phyloP scores from a whole-genome alignment of 2,797 vertebrate species.

The Babyrousa celebensis region DNA sequence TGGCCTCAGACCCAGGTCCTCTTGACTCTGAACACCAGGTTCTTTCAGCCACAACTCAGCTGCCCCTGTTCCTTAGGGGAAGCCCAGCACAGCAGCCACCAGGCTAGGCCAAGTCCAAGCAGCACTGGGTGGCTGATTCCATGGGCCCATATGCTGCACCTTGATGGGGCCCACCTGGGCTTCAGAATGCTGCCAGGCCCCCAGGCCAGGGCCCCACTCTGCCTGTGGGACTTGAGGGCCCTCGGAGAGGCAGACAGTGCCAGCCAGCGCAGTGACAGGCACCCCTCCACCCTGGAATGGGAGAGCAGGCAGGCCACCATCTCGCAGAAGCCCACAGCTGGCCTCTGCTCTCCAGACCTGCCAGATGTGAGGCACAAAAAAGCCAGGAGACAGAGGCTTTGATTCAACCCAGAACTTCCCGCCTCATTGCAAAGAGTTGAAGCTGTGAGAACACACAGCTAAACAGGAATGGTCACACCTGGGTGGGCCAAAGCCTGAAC shows the following conservation, averaged over 20 bases:
- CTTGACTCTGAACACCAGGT: not conserved
- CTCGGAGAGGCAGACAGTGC: not conserved
- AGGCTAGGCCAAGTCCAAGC: not conserved
- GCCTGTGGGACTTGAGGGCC: not conserved
- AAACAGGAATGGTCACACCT: not conserved
- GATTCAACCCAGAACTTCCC: not conserved
- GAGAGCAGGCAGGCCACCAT: not conserved
- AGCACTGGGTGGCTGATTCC: not conserved
- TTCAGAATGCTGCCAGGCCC: not conserved
- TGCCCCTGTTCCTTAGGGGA: not conserved
- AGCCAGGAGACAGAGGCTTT: not conserved
- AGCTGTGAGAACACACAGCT: not conserved
- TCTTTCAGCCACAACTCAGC: not conserved
- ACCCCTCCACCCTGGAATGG: fast-evolving
- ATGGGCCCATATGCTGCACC: too few relatives aligned
- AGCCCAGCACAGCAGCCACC: not conserved
- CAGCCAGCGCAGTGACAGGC: not conserved
- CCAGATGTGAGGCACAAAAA: not conserved
- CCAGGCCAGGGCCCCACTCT: not conserved
- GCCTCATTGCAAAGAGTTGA: not conserved
- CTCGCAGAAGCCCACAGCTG: fast-evolving
- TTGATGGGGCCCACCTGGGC: not conserved
- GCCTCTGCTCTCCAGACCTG: not conserved
- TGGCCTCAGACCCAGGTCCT: not conserved
- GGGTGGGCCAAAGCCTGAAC: too few relatives aligned